Evolutionary conservation across 1,140 invertebrate genomes (phyloP).

Genomic region (Hormaphis cornu): DNA sequence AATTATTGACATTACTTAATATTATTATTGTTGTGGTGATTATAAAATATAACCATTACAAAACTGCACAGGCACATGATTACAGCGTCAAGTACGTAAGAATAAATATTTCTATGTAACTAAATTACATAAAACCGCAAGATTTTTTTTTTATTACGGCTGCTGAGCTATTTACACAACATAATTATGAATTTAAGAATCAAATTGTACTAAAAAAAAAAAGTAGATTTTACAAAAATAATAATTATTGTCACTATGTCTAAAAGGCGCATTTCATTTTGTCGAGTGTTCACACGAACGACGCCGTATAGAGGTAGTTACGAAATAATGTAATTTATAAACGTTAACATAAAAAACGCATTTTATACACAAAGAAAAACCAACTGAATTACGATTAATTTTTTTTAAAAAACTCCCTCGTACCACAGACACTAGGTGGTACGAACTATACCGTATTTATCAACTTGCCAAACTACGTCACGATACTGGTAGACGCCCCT

Average conservation of each 20-base stretch:
- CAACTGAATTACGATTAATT: neutral
- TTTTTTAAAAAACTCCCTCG: neutral
- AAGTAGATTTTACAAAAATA: too few relatives aligned
- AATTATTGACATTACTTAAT: too few relatives aligned
- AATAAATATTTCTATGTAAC: too few relatives aligned
- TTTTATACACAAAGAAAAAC: neutral
- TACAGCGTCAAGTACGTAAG: too few relatives aligned
- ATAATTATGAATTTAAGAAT: too few relatives aligned
- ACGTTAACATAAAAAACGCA: neutral
- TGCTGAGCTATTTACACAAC: too few relatives aligned
- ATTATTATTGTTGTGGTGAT: too few relatives aligned
- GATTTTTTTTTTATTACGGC: too few relatives aligned
- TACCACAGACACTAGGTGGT: slow-evolving; percentile 9
- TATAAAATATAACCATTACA: too few relatives aligned
- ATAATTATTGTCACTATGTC: neutral
- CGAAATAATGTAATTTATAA: neutral
- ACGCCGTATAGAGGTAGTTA: neutral
- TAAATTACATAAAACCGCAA: too few relatives aligned
- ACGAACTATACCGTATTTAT: neutral
- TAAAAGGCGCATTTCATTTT: neutral
- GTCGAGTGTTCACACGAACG: neutral
- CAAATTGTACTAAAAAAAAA: too few relatives aligned
- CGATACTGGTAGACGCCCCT: neutral
- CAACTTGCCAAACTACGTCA: neutral
- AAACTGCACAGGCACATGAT: too few relatives aligned